A percentile compares a stretch with the other conserved stretches of the same genome.
Evolutionary conservation across 2,113 vertebrate genomes (phyloP).

Genomic region (Macrotus californicus): DNA sequence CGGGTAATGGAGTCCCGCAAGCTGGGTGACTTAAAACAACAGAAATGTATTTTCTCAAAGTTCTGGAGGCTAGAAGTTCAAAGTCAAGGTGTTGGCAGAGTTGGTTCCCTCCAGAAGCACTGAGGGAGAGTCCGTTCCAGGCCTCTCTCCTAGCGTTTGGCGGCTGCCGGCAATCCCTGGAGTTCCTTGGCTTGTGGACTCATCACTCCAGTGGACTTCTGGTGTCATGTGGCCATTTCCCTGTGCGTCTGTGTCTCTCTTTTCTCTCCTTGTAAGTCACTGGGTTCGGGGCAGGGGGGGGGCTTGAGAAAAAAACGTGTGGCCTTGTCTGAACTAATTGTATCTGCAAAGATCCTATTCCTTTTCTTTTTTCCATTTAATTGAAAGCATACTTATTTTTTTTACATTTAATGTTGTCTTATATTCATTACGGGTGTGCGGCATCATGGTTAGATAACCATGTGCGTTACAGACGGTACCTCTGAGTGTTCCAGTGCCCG

Average conservation of each 20-base stretch:
- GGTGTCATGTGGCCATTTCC: not conserved
- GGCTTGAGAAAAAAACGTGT: not conserved
- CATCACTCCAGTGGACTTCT: not conserved
- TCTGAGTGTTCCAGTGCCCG: not conserved
- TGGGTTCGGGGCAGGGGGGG: not conserved
- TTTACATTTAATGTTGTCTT: not conserved
- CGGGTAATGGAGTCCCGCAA: not conserved
- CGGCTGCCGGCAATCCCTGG: rapidly evolving
- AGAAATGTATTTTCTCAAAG: not conserved
- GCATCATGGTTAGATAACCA: not conserved
- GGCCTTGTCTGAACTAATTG: not conserved
- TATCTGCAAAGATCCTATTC: not conserved
- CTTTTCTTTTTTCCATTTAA: not conserved
- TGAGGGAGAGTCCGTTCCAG: rapidly evolving
- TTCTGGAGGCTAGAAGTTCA: not conserved
- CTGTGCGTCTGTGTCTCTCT: not conserved
- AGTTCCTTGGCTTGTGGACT: rapidly evolving
- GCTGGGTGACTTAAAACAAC: not conserved
- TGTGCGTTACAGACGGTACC: not conserved
- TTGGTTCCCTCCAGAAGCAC: not conserved
- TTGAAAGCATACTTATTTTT: not conserved
- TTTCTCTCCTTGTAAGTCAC: not conserved
- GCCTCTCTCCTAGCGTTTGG: not conserved
- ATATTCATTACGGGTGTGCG: not conserved
- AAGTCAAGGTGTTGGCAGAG: not conserved